These are phyloP conservation scores for Callinectes sapidus DNA, from an alignment of 2,888 invertebrate genomes.

Conservation along the genomic window DNA sequence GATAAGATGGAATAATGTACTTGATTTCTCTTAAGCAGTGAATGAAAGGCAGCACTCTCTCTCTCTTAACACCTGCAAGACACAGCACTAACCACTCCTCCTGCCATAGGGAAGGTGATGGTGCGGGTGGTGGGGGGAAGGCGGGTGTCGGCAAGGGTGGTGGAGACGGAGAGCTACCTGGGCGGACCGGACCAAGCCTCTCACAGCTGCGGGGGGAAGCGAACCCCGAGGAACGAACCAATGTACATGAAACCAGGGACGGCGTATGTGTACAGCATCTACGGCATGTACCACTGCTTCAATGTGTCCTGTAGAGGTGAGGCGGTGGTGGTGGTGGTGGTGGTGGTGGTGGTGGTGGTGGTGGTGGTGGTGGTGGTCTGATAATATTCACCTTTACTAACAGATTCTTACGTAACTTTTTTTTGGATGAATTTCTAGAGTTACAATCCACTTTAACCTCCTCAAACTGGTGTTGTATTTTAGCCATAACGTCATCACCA, in stretches of 20 bases:
- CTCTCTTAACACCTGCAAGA: no score
- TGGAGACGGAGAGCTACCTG: slow-evolving; percentile 85
- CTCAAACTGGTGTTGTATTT: no score
- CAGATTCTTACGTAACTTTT: no score
- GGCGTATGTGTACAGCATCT: slow-evolving; percentile 84
- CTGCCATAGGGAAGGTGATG: slow-evolving; percentile 76
- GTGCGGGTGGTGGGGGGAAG: slow-evolving; percentile 78
- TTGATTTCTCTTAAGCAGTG: neutral
- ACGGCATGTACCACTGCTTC: slow-evolving; percentile 85
- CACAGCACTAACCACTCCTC: neutral
- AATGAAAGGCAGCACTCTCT: neutral
- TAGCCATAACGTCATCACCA: no score
- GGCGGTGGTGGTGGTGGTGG: slow-evolving; percentile 3
- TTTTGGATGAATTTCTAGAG: no score
- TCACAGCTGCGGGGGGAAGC: slow-evolving; percentile 80
- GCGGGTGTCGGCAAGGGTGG: slow-evolving; percentile 81
- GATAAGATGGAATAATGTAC: neutral
- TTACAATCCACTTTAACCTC: no score
- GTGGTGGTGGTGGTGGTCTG: neutral
- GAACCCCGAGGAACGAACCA: slow-evolving; percentile 81
- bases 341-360: neutral
- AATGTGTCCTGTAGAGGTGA: slow-evolving; percentile 83
- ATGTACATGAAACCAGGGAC: slow-evolving; percentile 86
- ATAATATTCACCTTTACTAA: no score
- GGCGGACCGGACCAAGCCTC: slow-evolving; percentile 83